Evolutionary conservation across 2,113 vertebrate genomes (phyloP).

Genomic region (Nibea albiflora): DNA sequence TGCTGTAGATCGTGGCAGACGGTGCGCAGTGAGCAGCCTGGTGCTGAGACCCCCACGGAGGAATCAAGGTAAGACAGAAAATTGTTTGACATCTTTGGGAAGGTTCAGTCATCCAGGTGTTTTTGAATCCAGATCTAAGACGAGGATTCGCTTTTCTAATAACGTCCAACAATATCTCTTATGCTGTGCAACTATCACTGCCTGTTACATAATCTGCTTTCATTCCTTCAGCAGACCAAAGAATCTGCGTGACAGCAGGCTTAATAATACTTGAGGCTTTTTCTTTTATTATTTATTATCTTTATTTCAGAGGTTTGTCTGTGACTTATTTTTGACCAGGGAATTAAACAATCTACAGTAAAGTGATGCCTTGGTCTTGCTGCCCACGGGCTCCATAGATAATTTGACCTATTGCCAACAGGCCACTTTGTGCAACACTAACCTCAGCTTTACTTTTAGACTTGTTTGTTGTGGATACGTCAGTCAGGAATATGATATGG

Average conservation of each 20-base stretch:
- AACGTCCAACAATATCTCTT: not conserved
- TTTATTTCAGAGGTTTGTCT: not conserved
- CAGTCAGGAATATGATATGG: not conserved
- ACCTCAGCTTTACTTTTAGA: not conserved
- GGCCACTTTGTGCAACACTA: not conserved
- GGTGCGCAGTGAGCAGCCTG: constrained; percentile 1
- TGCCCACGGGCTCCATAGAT: not conserved
- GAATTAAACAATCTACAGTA: not conserved
- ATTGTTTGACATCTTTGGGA: not conserved
- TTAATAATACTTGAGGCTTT: constrained; percentile 34
- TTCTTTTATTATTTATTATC: constrained; percentile 13
- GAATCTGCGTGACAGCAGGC: constrained; percentile 13
- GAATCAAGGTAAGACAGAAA: constrained; percentile 60
- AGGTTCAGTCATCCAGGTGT: not conserved
- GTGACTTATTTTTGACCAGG: not conserved
- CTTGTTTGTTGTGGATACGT: not conserved
- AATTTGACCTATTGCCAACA: not conserved
- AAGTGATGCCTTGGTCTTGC: not conserved
- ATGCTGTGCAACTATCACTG: not conserved
- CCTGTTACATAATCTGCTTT: constrained; percentile 19
- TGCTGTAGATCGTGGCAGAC: not conserved
- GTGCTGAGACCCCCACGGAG: constrained; percentile 1
- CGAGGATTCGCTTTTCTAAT: not conserved
- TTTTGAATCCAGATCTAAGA: not conserved
- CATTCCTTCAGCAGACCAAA: constrained; percentile 26